phyloP scores from a whole-genome alignment of 1,140 invertebrate species.

The Diorhabda sublineata region DNA sequence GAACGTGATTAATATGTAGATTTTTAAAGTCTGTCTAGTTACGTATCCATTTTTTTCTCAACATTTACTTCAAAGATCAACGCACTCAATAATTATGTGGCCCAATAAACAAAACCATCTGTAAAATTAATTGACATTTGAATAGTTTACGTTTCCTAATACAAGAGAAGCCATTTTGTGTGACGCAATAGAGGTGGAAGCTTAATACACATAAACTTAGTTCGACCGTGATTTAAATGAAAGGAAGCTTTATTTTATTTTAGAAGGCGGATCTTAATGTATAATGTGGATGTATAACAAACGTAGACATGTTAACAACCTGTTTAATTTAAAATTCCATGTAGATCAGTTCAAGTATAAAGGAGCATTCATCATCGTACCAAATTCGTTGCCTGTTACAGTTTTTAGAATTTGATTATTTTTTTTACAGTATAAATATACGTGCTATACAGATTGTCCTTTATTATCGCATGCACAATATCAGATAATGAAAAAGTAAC shows the following conservation, averaged over 20 bases:
- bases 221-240: neutral
- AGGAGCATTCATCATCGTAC: neutral
- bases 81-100: neutral
- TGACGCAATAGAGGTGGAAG: neutral
- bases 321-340: constrained; percentile 3
- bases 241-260: constrained; percentile 3
- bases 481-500: too few species aligned
- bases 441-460: too few species aligned
- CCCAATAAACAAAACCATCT: constrained; percentile 2
- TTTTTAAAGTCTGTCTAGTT: neutral
- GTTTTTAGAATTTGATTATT: too few species aligned
- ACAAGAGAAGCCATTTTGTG: neutral
- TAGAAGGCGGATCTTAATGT: neutral
- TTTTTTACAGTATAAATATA: too few species aligned
- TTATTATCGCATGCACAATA: too few species aligned
- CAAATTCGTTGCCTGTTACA: neutral
- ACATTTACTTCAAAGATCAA: constrained; percentile 3
- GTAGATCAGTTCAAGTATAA: neutral
- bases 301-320: constrained; percentile 1
- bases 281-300: constrained; percentile 3
- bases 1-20: neutral
- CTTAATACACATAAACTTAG: neutral
- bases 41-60: neutral
- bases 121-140: constrained; percentile 3
- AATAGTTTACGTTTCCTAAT: neutral